These are phyloP conservation scores for Latrodectus hesperus DNA, from an alignment of 2,888 invertebrate genomes.

Conservation along the genomic window DNA sequence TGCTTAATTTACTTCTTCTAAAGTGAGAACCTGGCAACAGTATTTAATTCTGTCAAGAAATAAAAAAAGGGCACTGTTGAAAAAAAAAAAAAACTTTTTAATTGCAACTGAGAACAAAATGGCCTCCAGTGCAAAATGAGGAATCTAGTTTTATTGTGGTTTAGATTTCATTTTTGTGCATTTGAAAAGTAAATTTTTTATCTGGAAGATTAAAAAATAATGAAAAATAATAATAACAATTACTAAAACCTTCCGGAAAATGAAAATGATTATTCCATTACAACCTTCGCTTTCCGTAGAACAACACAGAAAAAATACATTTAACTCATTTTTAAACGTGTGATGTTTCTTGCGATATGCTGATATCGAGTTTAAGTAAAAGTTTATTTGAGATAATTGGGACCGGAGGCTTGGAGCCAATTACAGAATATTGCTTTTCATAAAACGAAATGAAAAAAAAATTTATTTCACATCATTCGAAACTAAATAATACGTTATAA, in stretches of 20 bases:
- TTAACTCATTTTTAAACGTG: conserved; percentile 10
- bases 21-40: conserved; percentile 15
- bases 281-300: conserved; percentile 34
- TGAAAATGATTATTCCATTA: conserved; percentile 39
- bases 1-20: conserved; percentile 37
- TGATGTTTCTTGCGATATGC: conserved; percentile 29
- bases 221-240: conserved; percentile 37
- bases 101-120: conserved; percentile 8
- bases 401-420: conserved; percentile 21
- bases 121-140: conserved; percentile 11
- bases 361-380: conserved; percentile 38
- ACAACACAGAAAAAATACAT: conserved; percentile 17
- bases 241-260: conserved; percentile 35
- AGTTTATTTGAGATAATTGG: conserved; percentile 54
- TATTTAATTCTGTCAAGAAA: neutral
- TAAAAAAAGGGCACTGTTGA: conserved; percentile 2
- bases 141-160: conserved; percentile 11
- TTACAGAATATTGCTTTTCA: conserved; percentile 30
- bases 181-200: conserved; percentile 26
- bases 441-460: conserved; percentile 28
- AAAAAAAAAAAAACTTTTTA: conserved; percentile 1
- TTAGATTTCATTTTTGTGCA: conserved; percentile 4
- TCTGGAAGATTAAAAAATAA: conserved; percentile 18
- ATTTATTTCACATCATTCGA: neutral
- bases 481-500: conserved; percentile 30